These are phyloP conservation scores for Maniola hyperantus DNA, from an alignment of 2,888 invertebrate genomes.

Conservation along the genomic window DNA sequence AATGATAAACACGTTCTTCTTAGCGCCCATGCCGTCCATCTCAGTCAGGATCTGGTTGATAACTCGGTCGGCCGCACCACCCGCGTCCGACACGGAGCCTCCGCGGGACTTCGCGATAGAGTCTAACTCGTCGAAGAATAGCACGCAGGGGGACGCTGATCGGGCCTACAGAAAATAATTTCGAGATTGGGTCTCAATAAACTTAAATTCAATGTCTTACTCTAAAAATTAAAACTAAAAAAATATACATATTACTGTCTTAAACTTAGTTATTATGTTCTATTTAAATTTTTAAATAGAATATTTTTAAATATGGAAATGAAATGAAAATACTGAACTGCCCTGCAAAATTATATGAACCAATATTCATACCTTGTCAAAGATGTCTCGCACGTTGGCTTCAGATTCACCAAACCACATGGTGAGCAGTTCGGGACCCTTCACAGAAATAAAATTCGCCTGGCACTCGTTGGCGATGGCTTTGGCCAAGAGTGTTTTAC, in stretches of 20 bases:
- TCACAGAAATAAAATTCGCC: slow-evolving; percentile 99
- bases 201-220: too few relatives aligned
- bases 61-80: slow-evolving; percentile 99
- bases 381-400: slow-evolving; percentile 99
- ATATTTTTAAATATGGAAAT: too few relatives aligned
- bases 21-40: slow-evolving; percentile 99
- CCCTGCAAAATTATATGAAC: not conserved
- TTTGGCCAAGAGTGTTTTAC: slow-evolving; percentile 95
- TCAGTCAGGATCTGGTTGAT: slow-evolving; percentile 99
- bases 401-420: slow-evolving; percentile 99
- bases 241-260: too few relatives aligned
- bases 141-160: slow-evolving; percentile 98
- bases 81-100: slow-evolving; percentile 98
- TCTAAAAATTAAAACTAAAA: too few relatives aligned
- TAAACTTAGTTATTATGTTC: too few relatives aligned
- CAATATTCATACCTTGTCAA: slow-evolving; percentile 91
- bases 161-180: slow-evolving; percentile 86
- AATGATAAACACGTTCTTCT: slow-evolving; percentile 99
- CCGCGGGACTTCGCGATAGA: slow-evolving; percentile 99
- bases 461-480: slow-evolving; percentile 99
- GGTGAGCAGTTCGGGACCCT: slow-evolving; percentile 98
- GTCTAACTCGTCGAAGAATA: slow-evolving; percentile 99
- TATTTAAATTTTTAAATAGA: too few relatives aligned
- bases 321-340: too few relatives aligned
- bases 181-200: too few relatives aligned